phyloP scores from a whole-genome alignment of 2,113 vertebrate genomes.

The Megaleporinus macrocephalus region DNA sequence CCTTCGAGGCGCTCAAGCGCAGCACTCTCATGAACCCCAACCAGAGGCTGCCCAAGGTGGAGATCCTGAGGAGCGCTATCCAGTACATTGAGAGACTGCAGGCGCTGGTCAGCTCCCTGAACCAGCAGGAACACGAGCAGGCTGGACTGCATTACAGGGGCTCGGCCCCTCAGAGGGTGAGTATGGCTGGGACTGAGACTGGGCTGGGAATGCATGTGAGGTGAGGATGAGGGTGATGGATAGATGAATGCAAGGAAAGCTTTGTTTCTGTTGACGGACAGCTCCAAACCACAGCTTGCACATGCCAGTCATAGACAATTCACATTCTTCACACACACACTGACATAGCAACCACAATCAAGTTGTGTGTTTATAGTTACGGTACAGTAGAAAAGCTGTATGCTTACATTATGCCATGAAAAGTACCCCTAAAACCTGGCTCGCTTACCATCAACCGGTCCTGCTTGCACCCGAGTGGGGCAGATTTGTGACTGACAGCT shows the following conservation, averaged over 20 bases:
- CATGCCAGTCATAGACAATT: too few relatives aligned
- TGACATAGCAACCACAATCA: too few relatives aligned
- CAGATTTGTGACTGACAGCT: conserved; percentile 71
- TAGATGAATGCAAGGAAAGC: too few relatives aligned
- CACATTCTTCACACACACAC: too few relatives aligned
- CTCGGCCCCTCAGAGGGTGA: conserved; percentile 81
- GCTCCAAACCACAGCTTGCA: too few relatives aligned
- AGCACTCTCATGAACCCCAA: conserved; percentile 98
- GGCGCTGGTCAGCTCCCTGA: conserved; percentile 92
- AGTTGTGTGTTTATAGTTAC: too few relatives aligned
- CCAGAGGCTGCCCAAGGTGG: conserved; percentile 97
- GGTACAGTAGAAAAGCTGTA: too few relatives aligned
- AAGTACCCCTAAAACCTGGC: not conserved
- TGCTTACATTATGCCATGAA: too few relatives aligned
- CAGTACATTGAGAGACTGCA: conserved; percentile 98
- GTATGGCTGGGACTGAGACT: conserved; percentile 56
- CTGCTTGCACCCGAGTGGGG: conserved; percentile 35
- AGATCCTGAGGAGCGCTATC: conserved; percentile 97
- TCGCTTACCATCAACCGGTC: not conserved
- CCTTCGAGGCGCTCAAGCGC: conserved; percentile 95
- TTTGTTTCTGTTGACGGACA: too few relatives aligned
- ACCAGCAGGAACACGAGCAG: conserved; percentile 93
- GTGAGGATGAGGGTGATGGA: too few relatives aligned
- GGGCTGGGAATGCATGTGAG: not conserved
- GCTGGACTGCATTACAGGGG: conserved; percentile 79